Conservation (phyloP, 2,888 invertebrate species). For the Ectobius pallidus region DNA sequence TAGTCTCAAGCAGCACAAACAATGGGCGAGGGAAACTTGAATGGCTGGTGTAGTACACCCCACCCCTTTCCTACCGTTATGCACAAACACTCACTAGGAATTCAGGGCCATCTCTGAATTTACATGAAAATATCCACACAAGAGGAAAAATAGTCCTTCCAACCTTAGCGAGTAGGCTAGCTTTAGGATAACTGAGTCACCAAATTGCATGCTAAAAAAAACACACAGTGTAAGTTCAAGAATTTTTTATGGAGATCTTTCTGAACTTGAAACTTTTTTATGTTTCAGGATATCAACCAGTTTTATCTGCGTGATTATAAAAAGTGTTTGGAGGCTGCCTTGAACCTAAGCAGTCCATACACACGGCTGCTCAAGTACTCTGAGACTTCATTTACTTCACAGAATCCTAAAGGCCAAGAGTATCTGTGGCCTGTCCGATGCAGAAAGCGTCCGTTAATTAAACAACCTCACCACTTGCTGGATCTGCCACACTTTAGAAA, state of each 20-base stretch:
- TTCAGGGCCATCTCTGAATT: background rate
- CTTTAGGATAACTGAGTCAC: background rate
- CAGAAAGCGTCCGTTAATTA: background rate
- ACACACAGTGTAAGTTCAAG: background rate
- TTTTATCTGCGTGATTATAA: background rate
- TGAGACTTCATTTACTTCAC: background rate
- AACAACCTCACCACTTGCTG: background rate
- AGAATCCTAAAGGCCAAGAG: no score
- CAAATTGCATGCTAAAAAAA: background rate
- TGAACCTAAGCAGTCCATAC: background rate
- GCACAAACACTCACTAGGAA: no score
- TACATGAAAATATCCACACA: background rate
- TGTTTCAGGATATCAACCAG: background rate
- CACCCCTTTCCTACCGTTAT: no score
- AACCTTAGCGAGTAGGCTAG: background rate
- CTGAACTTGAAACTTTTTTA: no score
- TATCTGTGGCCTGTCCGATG: constrained; percentile 2
- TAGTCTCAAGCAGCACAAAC: no score
- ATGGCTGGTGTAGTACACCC: no score
- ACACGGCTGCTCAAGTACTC: background rate
- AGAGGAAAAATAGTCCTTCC: background rate
- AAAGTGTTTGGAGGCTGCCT: background rate
- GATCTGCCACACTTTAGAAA: background rate
- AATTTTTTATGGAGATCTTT: no score
- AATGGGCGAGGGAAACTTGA: no score